Evolutionary conservation across 2,113 vertebrate genomes (phyloP).

Genomic region (Tor tambroides): DNA sequence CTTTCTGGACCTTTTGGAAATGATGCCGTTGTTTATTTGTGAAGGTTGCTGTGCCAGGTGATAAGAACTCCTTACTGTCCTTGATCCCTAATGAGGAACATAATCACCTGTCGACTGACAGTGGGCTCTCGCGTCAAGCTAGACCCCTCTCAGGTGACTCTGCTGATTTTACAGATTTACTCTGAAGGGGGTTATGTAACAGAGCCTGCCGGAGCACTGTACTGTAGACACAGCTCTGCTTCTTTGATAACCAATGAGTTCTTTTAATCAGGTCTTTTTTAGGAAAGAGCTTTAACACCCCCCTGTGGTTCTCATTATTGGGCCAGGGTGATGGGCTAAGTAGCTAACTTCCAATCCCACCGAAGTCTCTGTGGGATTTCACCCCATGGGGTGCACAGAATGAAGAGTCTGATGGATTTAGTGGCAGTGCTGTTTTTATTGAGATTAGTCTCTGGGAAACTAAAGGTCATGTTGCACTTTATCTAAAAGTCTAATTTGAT

Average conservation of each 20-base stretch:
- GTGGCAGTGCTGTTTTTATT: constrained; percentile 9
- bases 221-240: constrained; percentile 40
- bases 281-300: constrained; percentile 10
- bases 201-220: constrained; percentile 27
- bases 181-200: constrained; percentile 51
- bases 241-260: constrained; percentile 24
- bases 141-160: constrained; percentile 47
- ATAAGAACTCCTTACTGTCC: constrained; percentile 26
- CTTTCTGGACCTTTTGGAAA: neutral
- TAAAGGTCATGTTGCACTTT: constrained; percentile 4
- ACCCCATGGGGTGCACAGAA: neutral
- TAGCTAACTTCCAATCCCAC: constrained; percentile 12
- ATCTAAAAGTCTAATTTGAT: constrained; percentile 10
- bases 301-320: constrained; percentile 37
- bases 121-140: constrained; percentile 3
- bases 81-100: constrained; percentile 14
- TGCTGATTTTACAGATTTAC: constrained; percentile 52
- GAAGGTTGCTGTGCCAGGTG: neutral
- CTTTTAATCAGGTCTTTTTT: constrained; percentile 46
- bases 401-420: neutral
- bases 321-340: constrained; percentile 15
- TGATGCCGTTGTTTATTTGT: constrained; percentile 38
- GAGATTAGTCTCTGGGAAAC: constrained; percentile 16
- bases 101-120: constrained; percentile 52
- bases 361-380: constrained; percentile 11